These are phyloP conservation scores for Eudasyphora cyanicolor DNA, from an alignment of 2,888 invertebrate species.

Conservation along the genomic window DNA sequence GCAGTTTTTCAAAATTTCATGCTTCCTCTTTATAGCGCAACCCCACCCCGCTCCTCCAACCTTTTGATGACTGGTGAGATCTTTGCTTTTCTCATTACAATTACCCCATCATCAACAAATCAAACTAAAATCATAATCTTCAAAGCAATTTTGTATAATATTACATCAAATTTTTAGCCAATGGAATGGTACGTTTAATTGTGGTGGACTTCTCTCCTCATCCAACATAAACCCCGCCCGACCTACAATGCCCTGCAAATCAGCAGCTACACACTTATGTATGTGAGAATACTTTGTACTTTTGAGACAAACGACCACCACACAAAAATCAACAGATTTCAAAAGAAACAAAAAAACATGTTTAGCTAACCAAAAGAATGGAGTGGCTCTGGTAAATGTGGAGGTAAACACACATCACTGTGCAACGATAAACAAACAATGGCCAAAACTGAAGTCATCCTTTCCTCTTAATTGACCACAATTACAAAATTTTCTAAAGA, in stretches of 20 bases:
- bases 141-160: neutral
- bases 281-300: neutral
- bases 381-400: neutral
- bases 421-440: neutral
- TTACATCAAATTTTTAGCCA: constrained; percentile 2
- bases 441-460: neutral
- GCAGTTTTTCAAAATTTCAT: neutral
- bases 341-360: neutral
- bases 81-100: neutral
- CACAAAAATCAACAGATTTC: no score
- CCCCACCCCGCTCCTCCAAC: neutral
- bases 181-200: constrained; percentile 29
- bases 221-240: neutral
- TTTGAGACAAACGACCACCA: no score
- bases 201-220: neutral
- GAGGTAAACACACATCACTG: neutral
- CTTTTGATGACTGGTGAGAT: neutral
- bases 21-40: no score
- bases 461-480: neutral
- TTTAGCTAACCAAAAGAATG: neutral
- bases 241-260: neutral
- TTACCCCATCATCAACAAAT: neutral
- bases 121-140: neutral
- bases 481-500: neutral
- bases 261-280: no score